These are phyloP conservation scores for Epiperipatus broadwayi DNA, from an alignment of 2,888 invertebrate species.

Conservation along the genomic window DNA sequence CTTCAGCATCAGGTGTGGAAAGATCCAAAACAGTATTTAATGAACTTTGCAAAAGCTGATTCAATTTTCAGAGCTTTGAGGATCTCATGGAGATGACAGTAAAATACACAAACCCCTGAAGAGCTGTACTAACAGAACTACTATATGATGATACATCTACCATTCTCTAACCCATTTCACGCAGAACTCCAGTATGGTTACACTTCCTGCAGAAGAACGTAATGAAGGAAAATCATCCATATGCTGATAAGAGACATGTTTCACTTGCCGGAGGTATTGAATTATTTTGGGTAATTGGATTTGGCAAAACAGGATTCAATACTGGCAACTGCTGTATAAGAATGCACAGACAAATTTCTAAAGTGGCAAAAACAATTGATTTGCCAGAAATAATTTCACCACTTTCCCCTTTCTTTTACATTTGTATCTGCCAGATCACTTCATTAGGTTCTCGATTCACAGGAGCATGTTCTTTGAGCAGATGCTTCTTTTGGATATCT, in stretches of 20 bases:
- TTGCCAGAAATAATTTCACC: slow-evolving; percentile 64
- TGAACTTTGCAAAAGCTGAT: slow-evolving; percentile 61
- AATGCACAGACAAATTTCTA: slow-evolving; percentile 81
- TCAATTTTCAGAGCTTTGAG: slow-evolving; percentile 47
- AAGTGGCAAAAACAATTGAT: slow-evolving; percentile 71
- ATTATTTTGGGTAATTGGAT: slow-evolving; percentile 20
- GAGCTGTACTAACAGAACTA: slow-evolving; percentile 36
- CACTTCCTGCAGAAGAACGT: slow-evolving; percentile 64
- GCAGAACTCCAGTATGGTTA: slow-evolving; percentile 68
- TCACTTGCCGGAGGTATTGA: slow-evolving; percentile 33
- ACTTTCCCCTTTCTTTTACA: slow-evolving; percentile 54
- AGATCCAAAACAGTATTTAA: slow-evolving; percentile 73
- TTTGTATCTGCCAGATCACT: slow-evolving; percentile 31
- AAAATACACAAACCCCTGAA: slow-evolving; percentile 54
- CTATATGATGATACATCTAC: slow-evolving; percentile 35
- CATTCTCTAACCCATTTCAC: slow-evolving; percentile 52
- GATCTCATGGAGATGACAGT: slow-evolving; percentile 35
- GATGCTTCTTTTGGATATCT: slow-evolving; percentile 35
- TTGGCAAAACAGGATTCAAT: slow-evolving; percentile 46
- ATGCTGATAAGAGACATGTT: slow-evolving; percentile 50
- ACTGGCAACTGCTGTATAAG: slow-evolving; percentile 69
- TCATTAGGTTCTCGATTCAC: slow-evolving; percentile 31
- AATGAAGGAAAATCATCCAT: slow-evolving; percentile 58
- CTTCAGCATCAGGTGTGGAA: slow-evolving; percentile 44
- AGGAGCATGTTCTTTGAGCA: slow-evolving; percentile 31